These are phyloP conservation scores for Eupsilia transversa DNA, from an alignment of 2,888 invertebrate genomes.

Conservation along the genomic window DNA sequence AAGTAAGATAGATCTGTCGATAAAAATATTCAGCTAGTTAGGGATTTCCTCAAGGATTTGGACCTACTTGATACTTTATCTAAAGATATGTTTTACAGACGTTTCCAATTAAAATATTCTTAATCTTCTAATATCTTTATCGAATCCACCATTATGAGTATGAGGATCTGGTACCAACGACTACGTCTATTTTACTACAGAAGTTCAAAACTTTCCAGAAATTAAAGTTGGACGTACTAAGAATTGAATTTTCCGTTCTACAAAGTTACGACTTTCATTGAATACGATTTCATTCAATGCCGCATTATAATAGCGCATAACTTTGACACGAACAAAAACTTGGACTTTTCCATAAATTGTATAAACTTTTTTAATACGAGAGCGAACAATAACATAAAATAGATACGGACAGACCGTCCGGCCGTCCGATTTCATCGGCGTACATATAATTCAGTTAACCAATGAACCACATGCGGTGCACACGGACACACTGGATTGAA, in stretches of 20 bases:
- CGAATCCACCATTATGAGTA: neutral
- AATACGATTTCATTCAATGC: conserved; percentile 59
- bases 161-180: conserved; percentile 6
- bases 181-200: conserved; percentile 20
- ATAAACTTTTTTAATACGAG: conserved; percentile 66
- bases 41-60: conserved; percentile 38
- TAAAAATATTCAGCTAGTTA: conserved; percentile 50
- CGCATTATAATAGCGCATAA: conserved; percentile 60
- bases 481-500: conserved; percentile 79
- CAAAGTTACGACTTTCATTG: conserved; percentile 57
- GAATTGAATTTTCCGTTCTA: conserved; percentile 53
- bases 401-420: conserved; percentile 59
- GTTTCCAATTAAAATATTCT: neutral
- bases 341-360: conserved; percentile 64
- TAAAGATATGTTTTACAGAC: conserved; percentile 20
- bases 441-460: conserved; percentile 86
- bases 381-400: conserved; percentile 77
- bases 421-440: conserved; percentile 77
- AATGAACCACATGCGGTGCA: conserved; percentile 86
- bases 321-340: conserved; percentile 64
- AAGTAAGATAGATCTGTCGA: conserved; percentile 18
- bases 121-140: neutral
- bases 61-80: conserved; percentile 17
- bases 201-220: conserved; percentile 42
- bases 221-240: conserved; percentile 46